Base-by-base conservation (phyloP, 2,113 vertebrate species). In the Falcunculus frontatus region DNA sequence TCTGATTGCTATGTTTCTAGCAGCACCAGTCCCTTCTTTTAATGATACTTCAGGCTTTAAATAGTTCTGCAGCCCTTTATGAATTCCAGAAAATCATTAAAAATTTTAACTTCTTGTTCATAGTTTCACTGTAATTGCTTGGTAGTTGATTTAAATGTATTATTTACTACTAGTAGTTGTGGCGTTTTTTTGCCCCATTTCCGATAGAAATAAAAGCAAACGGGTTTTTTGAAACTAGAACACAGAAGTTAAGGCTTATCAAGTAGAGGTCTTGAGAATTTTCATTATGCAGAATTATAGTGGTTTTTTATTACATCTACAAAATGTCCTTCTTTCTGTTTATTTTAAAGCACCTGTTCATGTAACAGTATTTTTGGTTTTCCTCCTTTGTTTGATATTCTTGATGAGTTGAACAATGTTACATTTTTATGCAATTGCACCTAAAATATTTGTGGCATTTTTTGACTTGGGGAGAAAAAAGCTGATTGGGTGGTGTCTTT, bases 1-100 rank as follows among this genome's bases (percentile, higher is more conserved):
- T 88, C 56, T 95, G 87, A 93, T 96, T 94, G 88, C 85, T 95
- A 11, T 91, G 80, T 91, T 93, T 96, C 75, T 88, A 90, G 75
- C 78, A 93, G 78, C 42, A 70, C 63, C 63, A 84, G 82, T 76
- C 70, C 17, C 63, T 80, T 91, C 62, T 87, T 95, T 91, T 84
- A 87, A 76, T 94, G 91, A 80, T 59, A 59, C 55, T 89, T 89
- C 15, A 87, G 46, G 42, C 57, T 95, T 94, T 95, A 93, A 96
- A 79, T 94, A 94, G 39, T 73, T 84, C 29, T 70, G 62, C n/a
- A 69, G 37, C 35, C 46, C n/a, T 85, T 89, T 79, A 83, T 5
- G 9, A 93, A 46, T 83, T 93, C 39, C 39, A 85, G 15, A 78
- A 91, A 68, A 76, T 50, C 0, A 0, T 42, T 4, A 50, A 29